Evolutionary conservation across 2,888 invertebrate genomes (phyloP), one percentile per base, ranked within the genome.

Genomic region (Holacanthella duospinosa): DNA sequence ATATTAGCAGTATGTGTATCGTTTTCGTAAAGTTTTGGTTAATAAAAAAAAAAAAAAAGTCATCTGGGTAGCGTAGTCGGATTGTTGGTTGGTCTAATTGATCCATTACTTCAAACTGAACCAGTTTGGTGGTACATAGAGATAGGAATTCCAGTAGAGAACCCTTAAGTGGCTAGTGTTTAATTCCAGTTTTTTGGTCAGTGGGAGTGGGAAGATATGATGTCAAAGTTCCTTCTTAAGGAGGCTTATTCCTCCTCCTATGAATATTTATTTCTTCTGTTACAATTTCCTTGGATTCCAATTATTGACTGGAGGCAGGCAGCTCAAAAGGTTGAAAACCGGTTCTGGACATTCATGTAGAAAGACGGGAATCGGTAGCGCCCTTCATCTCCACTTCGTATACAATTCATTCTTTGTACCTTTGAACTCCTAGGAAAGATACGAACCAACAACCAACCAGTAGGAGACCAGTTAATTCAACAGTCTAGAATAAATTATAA

Each of bases 241-340:
- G 36, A 36, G 36, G 9, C 36, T 36, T 36, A 6, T 36, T 16
- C 36, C 6, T 36, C 36, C 36, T 66, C 64, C 66, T 71, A 71
- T 71, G 70, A 71, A 71, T 71, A 71, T 71, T 71, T 71, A 71
- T 71, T 59, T 60, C 53, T 56, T 60, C 60, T 60, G 57, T 62
- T 62, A 62, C 57, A 56, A 48, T 48, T 57, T 57, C 58, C 62
- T 62, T 66, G 66, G 63, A 65, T 58, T 65, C 64, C 66, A 69
- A 71, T 71, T 69, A 71, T 71, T 71, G 71, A 69, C 69, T 71
- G 69, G 71, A 71, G 68, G 69, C 65, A 64, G 59, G 63, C 56
- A 60, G 53, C 44, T 53, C 29, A 25, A 21, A 36, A 55, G 43
- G 55, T 59, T 59, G n/a, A 71, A 67, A 71, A 71, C 71, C 71